A percentile compares a stretch with the other conserved stretches of the same genome.
phyloP scores from a whole-genome alignment of 2,888 invertebrate species.

The Myopa testacea region DNA sequence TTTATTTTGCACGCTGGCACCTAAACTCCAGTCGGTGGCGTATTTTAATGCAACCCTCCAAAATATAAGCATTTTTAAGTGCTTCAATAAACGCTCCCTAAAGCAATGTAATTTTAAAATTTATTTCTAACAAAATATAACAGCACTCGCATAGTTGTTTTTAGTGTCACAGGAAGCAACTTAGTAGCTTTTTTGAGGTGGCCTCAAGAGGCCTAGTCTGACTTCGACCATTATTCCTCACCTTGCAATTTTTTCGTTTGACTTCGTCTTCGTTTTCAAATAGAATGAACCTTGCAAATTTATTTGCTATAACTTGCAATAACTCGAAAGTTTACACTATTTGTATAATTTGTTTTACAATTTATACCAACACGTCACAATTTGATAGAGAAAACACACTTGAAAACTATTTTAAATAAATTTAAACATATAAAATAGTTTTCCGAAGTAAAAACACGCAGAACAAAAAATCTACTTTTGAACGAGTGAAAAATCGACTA shows the following conservation, averaged over 20 bases:
- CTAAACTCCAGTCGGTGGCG: too few species aligned
- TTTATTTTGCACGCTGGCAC: too few species aligned
- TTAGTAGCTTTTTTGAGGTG: too few species aligned
- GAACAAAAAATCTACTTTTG: constrained; percentile 17
- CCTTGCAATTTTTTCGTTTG: constrained; percentile 2
- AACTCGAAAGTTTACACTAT: background rate
- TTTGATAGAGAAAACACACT: background rate
- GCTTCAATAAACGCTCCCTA: too few species aligned
- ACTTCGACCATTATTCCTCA: too few species aligned
- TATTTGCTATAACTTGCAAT: background rate
- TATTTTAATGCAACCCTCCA: too few species aligned
- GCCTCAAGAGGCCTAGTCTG: too few species aligned
- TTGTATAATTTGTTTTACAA: background rate
- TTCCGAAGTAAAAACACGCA: constrained; percentile 22
- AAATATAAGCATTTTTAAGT: too few species aligned
- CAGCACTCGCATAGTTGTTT: too few species aligned
- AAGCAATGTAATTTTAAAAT: too few species aligned
- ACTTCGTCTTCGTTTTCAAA: constrained; percentile 21
- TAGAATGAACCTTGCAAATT: constrained; percentile 20
- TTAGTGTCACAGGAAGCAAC: too few species aligned
- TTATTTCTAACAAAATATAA: too few species aligned
- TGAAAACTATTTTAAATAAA: background rate
- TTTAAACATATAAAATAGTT: background rate
- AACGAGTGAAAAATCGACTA: constrained; percentile 38
- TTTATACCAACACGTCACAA: constrained; percentile 2